These are phyloP conservation scores for Diarsia dahlii DNA, from an alignment of 2,888 invertebrate genomes.

Conservation along the genomic window DNA sequence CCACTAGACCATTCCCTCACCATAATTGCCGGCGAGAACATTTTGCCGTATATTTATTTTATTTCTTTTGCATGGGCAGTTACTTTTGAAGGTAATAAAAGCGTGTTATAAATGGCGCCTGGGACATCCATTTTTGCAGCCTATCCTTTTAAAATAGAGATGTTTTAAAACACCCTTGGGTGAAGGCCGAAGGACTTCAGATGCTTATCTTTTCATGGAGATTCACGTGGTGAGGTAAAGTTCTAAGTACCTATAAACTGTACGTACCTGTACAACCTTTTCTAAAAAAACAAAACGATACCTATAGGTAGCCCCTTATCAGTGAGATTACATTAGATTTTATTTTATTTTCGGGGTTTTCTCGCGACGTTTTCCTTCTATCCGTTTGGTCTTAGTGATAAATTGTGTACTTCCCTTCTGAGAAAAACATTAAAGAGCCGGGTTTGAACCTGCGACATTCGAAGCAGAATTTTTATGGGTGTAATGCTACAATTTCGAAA, in stretches of 20 bases:
- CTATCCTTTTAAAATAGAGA: neutral
- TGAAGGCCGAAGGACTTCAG: neutral
- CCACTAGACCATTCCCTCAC: neutral
- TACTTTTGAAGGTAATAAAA: neutral
- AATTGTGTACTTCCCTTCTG: conserved; percentile 42
- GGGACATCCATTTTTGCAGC: neutral
- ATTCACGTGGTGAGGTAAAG: neutral
- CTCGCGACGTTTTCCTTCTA: conserved; percentile 47
- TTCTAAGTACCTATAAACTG: neutral
- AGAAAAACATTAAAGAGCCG: conserved; percentile 24
- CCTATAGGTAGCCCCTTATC: conserved; percentile 38
- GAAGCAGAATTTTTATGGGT: conserved; percentile 3
- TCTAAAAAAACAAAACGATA: conserved; percentile 20
- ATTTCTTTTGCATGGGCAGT: neutral
- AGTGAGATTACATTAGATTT: conserved; percentile 52
- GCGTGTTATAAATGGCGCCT: neutral
- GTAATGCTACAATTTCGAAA: neutral
- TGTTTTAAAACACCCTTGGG: neutral
- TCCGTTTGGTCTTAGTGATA: conserved; percentile 40
- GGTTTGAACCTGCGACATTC: conserved; percentile 28
- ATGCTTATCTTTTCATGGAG: neutral
- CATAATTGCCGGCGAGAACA: too few relatives aligned
- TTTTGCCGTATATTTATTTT: too few relatives aligned
- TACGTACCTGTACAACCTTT: neutral
- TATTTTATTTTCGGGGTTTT: conserved; percentile 50